A percentile compares a stretch with the other conserved stretches of the same genome.
Conservation (phyloP, 2,888 invertebrate genomes). For the Tricholauxania praeusta region DNA sequence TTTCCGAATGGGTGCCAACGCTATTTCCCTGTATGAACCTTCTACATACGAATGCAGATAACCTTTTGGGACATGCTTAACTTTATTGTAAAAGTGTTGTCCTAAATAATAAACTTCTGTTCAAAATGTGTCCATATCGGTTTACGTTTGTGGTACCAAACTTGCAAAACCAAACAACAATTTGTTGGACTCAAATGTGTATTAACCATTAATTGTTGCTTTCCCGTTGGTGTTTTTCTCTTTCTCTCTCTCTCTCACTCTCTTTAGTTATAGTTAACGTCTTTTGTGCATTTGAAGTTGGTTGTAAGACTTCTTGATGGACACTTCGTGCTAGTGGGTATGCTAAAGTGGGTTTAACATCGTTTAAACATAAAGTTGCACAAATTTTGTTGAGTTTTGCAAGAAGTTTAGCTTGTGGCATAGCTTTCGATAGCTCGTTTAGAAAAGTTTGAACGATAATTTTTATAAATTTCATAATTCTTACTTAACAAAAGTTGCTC, state of each 20-base stretch:
- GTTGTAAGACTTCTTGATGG: background rate
- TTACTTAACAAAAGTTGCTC: no score
- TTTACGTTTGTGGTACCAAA: constrained; percentile 2
- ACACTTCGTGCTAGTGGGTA: constrained; percentile 7
- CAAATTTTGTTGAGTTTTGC: background rate
- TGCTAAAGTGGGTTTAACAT: background rate
- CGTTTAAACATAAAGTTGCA: constrained; percentile 2
- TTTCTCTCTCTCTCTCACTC: background rate
- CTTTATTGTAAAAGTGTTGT: constrained; percentile 15
- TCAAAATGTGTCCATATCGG: constrained; percentile 3
- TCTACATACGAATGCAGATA: no score
- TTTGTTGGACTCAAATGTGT: constrained; percentile 26
- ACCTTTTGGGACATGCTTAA: background rate
- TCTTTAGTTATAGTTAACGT: background rate
- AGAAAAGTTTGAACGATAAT: no score
- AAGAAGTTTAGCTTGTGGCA: no score
- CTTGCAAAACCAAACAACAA: constrained; percentile 2
- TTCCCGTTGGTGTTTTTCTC: background rate
- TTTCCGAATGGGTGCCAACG: no score
- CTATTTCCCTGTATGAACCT: no score
- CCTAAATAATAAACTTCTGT: constrained; percentile 17
- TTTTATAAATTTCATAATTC: no score
- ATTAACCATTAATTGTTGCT: background rate
- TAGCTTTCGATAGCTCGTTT: no score
- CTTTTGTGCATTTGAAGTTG: no score